Conservation (phyloP, 2,797 vertebrate genomes). For the Gymnothorax javanicus region DNA sequence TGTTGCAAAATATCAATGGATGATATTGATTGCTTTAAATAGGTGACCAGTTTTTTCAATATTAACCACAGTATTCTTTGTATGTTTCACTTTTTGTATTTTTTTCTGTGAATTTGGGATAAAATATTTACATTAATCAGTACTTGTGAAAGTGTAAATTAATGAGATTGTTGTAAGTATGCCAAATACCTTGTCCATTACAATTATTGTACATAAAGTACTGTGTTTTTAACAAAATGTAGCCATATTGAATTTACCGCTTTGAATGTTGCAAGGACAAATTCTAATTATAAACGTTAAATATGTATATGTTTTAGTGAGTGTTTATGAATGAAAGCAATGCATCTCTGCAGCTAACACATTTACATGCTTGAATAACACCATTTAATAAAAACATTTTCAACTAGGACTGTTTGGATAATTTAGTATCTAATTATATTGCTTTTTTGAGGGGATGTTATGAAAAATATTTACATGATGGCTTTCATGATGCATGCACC, state of each 20-base stretch:
- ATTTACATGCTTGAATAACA: slow-evolving; percentile 80
- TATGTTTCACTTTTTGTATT: slow-evolving; percentile 68
- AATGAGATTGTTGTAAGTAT: slow-evolving; percentile 97
- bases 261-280: slow-evolving; percentile 98
- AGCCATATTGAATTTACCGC: slow-evolving; percentile 99
- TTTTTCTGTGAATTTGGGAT: slow-evolving; percentile 67
- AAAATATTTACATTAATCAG: slow-evolving; percentile 80
- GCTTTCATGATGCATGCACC: not conserved
- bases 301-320: slow-evolving; percentile 96
- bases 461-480: not conserved
- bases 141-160: slow-evolving; percentile 91
- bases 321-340: slow-evolving; percentile 70
- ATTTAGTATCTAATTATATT: slow-evolving; percentile 41
- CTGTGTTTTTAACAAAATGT: slow-evolving; percentile 99
- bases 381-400: slow-evolving; percentile 68
- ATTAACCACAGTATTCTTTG: slow-evolving; percentile 70
- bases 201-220: slow-evolving; percentile 91
- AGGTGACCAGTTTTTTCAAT: slow-evolving; percentile 77
- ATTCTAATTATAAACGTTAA: slow-evolving; percentile 96
- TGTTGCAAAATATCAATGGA: slow-evolving; percentile 47
- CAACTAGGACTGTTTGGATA: slow-evolving; percentile 39
- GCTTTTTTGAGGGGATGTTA: not conserved
- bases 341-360: slow-evolving; percentile 71
- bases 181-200: slow-evolving; percentile 99
- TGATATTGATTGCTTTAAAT: slow-evolving; percentile 75